These are phyloP conservation scores for Pocillopora grandis DNA, from an alignment of 92 coral and sea anemone genomes.

Conservation along the genomic window DNA sequence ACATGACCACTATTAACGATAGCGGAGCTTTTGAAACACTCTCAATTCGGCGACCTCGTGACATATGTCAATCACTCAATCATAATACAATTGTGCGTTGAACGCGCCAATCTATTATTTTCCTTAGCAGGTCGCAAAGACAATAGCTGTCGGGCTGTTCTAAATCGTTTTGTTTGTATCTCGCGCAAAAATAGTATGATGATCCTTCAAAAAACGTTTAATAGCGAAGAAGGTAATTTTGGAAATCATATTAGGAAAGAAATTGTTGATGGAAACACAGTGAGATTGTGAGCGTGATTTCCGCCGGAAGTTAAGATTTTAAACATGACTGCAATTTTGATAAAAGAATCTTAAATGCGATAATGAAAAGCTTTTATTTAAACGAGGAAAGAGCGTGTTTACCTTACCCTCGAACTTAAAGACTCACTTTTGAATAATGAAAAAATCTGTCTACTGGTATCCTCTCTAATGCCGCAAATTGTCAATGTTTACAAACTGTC, in stretches of 20 bases:
- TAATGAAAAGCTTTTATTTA: conserved; percentile 3
- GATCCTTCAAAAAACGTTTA: background rate
- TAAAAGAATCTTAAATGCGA: conserved; percentile 11
- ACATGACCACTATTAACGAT: background rate
- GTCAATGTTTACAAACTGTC: background rate
- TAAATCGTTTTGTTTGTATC: conserved; percentile 21
- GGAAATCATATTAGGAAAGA: background rate
- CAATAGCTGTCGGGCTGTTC: conserved; percentile 26
- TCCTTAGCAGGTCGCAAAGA: background rate
- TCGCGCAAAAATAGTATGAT: background rate
- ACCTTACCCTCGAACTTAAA: conserved; percentile 6
- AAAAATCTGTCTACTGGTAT: background rate
- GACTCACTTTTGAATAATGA: conserved; percentile 3
- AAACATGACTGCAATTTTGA: background rate
- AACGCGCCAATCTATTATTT: conserved; percentile 3
- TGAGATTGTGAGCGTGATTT: background rate
- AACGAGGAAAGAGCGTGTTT: conserved; percentile 11
- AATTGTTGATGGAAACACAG: background rate
- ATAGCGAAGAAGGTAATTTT: background rate
- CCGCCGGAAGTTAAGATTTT: conserved; percentile 32
- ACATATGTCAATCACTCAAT: conserved; percentile 70
- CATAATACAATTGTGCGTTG: conserved; percentile 21
- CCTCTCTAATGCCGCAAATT: background rate
- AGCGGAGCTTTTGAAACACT: conserved; percentile 17
- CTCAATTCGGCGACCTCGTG: conserved; percentile 37